Percentiles rank a stretch among this genome's conserved stretches.
These are phyloP conservation scores for Rhinogobius similis DNA, from an alignment of 2,113 vertebrate genomes.

Conservation along the genomic window DNA sequence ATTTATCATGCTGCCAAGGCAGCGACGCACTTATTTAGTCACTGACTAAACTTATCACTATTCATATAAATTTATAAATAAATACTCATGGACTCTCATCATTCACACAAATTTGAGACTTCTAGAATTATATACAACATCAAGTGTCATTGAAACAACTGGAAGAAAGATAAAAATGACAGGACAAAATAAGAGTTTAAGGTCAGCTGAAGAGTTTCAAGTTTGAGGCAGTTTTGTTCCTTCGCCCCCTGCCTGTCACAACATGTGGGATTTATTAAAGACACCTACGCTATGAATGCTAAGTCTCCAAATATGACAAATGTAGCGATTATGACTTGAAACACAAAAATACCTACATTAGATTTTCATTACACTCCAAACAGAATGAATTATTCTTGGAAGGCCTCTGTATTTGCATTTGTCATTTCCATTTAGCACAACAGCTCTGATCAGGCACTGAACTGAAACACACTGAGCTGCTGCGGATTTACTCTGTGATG, in stretches of 20 bases:
- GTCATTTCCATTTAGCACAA: constrained; percentile 27
- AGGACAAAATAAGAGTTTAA: constrained; percentile 56
- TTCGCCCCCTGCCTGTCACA: constrained; percentile 36
- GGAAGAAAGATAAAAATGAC: constrained; percentile 44
- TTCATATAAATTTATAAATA: constrained; percentile 92
- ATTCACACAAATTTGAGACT: constrained; percentile 64
- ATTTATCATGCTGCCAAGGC: constrained; percentile 93
- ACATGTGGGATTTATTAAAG: constrained; percentile 35
- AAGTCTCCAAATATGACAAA: constrained; percentile 35
- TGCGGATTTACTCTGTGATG: constrained; percentile 27
- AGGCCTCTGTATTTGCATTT: constrained; percentile 44
- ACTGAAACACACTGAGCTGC: constrained; percentile 34
- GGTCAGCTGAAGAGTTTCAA: constrained; percentile 76
- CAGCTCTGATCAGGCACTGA: constrained; percentile 56
- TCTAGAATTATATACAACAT: constrained; percentile 57
- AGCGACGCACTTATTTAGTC: constrained; percentile 96
- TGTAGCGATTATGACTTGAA: constrained; percentile 28
- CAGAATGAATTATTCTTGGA: constrained; percentile 28
- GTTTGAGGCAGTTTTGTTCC: constrained; percentile 72
- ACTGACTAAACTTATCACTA: constrained; percentile 97
- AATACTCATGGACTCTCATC: constrained; percentile 81
- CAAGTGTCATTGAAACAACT: constrained; percentile 44
- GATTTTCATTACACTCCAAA: constrained; percentile 32
- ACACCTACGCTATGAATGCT: constrained; percentile 34
- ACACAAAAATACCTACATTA: constrained; percentile 22